Evolutionary conservation across 2,888 invertebrate genomes (phyloP), one percentile per base, ranked within the genome.

Genomic region (Aromia moschata): DNA sequence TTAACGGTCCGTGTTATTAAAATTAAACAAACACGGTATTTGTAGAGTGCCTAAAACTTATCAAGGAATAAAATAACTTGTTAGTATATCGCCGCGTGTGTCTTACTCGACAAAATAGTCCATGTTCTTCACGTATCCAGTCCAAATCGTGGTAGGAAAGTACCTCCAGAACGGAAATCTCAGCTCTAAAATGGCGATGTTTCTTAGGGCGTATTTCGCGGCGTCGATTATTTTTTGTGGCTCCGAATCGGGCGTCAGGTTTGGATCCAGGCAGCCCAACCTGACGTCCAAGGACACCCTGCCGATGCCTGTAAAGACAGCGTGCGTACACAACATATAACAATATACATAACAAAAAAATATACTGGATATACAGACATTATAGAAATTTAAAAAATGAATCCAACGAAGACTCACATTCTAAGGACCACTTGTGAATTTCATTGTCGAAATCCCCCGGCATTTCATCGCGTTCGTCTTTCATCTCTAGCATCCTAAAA

Each of bases 381-480:
- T 25, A 25, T n/a, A n/a, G n/a, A n/a, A 25, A 25, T 25, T 25
- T 25, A 25, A 25, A 25, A 5, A 25, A 25, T 25, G 9, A 25
- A 25, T 5, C 9, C 5, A 25, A 9, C 25, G n/a, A 33, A 2
- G 5, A 83, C 87, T 86, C 80, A 89, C 92, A 91, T 83, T 92
- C 92, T 41, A 92, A 79, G 1, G 91, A 89, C 92, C 92, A 92
- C 76, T 90, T 90, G 73, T 89, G 88, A 18, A 91, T 84, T 80
- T 91, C 90, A 64, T 88, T 89, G 43, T 88, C 77, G 71, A 90
- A 89, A 75, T 90, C 84, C 0, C 81, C 80, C 0, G 88, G 87
- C 58, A 89, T 85, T 79, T 90, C 89, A 2, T 79, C 76, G 18
- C 83, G 77, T 37, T 77, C 72, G 65, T 88, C 82, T 72, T 84